phyloP scores from a whole-genome alignment of 2,797 vertebrate genomes.

The Neopelma chrysocephalum region DNA sequence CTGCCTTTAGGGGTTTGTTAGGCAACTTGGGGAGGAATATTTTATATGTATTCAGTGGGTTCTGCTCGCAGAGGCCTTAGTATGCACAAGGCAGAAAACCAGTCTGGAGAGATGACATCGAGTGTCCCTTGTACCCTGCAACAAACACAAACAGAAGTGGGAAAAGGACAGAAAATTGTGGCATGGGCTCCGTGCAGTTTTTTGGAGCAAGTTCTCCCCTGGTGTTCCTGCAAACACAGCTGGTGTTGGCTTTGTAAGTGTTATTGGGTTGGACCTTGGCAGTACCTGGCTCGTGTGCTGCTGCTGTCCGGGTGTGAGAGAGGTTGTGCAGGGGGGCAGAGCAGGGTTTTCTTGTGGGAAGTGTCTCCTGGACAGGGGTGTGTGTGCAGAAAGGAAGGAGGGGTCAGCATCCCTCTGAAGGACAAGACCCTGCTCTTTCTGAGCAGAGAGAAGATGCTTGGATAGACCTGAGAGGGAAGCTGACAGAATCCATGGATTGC shows the following conservation, averaged over 20 bases:
- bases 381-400: neutral
- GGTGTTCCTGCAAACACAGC: neutral
- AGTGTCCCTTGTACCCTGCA: neutral
- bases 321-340: neutral
- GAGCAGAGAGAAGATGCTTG: neutral
- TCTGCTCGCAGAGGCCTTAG: neutral
- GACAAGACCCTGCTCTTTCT: neutral
- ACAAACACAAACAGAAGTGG: neutral
- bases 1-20: neutral
- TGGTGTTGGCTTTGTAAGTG: neutral
- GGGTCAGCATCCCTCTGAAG: neutral
- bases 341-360: neutral
- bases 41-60: neutral
- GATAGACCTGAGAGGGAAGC: neutral
- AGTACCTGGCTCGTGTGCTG: neutral
- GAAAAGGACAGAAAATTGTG: neutral
- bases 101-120: neutral
- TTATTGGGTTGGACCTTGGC: neutral
- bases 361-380: neutral
- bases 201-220: neutral
- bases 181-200: neutral
- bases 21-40: constrained; percentile 9
- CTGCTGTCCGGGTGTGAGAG: neutral
- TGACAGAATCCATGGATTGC: neutral
- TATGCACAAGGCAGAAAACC: neutral